Base-by-base conservation (phyloP, 1,140 invertebrate genomes). In the Phortica variegata region DNA sequence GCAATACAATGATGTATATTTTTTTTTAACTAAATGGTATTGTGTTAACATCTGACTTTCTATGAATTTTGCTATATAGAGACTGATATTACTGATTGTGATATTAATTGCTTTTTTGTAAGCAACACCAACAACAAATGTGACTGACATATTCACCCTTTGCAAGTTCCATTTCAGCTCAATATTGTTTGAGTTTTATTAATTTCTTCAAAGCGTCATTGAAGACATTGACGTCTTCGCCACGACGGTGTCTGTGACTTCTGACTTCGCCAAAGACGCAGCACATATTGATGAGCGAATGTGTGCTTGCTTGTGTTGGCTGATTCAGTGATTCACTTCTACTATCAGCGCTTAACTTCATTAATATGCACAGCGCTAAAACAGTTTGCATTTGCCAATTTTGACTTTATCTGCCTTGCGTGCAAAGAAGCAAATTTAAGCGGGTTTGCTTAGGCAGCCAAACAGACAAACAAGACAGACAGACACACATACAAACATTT, bases 121-220 rank as follows among this genome's bases (percentile, higher is more conserved):
- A n/a, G 3, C 23, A 43, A 19, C 26, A n/a, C 5, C 40, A 26
- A 19, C 10, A 19, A 15, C n/a, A 9, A 16, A 17, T 2, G 16
- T 12, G 3, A 3, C 7, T 20, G 3, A 19, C n/a, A 12, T 13
- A 29, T n/a, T 31, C 15, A 42, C 6, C 15, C n/a, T 10, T 3
- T 43, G 34, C 20, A 66, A 56, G 63, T 66, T 68, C 66, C 50
- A 57, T 66, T 61, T 66, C n/a, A n/a, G 57, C 56, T 60, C 63
- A 68, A 66, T 66, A 68, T 66, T 63, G 68, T 66, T 66, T 68
- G 58, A 60, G 68, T 51, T 68, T 66, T 66, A 66, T 66, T 66
- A 60, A 63, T 60, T 66, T 66, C 65, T 6, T 29, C 6, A 36
- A 42, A 40, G 52, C 46, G 20, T 10, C 19, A 54, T 34, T 15